phyloP scores from a whole-genome alignment of 2,113 vertebrate species.

The Leucoraja erinaceus region DNA sequence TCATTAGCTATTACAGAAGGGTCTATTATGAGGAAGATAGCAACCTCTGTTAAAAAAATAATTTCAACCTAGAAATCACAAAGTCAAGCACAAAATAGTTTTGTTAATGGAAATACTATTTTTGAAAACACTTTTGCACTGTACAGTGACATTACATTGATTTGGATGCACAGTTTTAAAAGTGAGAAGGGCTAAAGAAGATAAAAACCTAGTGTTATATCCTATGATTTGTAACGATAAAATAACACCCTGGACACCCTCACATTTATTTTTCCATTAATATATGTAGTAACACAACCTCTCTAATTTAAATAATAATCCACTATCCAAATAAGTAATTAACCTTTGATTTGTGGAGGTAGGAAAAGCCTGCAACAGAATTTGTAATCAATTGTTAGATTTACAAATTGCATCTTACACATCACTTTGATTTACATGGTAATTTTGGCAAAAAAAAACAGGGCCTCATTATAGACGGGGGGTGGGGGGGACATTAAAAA shows the following conservation, averaged over 20 bases:
- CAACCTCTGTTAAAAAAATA: slow-evolving; percentile 33
- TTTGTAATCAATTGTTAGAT: slow-evolving; percentile 15
- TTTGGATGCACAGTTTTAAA: neutral
- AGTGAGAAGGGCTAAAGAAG: neutral
- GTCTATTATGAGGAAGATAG: slow-evolving; percentile 45
- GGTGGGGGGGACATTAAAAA: neutral
- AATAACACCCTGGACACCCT: neutral
- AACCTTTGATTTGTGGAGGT: slow-evolving; percentile 25
- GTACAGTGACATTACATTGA: slow-evolving; percentile 4
- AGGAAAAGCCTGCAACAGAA: slow-evolving; percentile 17
- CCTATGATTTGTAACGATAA: neutral
- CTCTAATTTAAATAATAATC: slow-evolving; percentile 35
- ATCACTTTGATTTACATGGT: slow-evolving; percentile 10
- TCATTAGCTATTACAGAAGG: slow-evolving; percentile 66
- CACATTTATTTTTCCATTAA: slow-evolving; percentile 31
- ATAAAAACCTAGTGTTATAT: neutral
- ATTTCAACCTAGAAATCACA: slow-evolving; percentile 36
- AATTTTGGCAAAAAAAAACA: slow-evolving; percentile 6
- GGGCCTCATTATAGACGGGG: neutral
- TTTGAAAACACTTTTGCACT: slow-evolving; percentile 2
- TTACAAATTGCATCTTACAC: slow-evolving; percentile 10
- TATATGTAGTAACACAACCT: slow-evolving; percentile 19
- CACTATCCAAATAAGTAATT: slow-evolving; percentile 35
- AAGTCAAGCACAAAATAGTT: slow-evolving; percentile 36
- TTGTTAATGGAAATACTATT: slow-evolving; percentile 25